phyloP scores from a whole-genome alignment of 1,140 invertebrate species.

The Macrobrachium nipponense region DNA sequence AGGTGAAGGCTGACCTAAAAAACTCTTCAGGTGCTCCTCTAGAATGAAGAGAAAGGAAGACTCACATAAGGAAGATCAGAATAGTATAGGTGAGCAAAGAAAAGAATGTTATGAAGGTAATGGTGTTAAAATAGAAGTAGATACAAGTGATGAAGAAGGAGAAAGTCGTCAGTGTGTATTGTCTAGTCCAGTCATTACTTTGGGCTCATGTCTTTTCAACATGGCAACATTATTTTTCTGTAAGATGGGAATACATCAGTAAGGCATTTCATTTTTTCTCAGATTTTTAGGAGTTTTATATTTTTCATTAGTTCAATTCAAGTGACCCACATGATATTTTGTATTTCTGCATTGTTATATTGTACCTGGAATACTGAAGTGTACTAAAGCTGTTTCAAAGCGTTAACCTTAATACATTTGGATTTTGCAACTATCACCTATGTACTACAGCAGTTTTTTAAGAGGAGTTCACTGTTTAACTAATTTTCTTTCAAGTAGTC shows the following conservation, averaged over 20 bases:
- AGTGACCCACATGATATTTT: no score
- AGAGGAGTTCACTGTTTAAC: no score
- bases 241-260: constrained; percentile 43
- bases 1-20: constrained; percentile 52
- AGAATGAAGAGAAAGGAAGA: constrained; percentile 5
- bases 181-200: constrained; percentile 46
- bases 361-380: no score
- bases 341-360: no score
- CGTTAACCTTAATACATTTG: no score
- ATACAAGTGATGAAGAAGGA: constrained; percentile 46
- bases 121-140: constrained; percentile 11
- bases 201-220: constrained; percentile 46
- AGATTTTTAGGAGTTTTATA: no score
- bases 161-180: constrained; percentile 37
- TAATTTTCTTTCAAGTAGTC: no score
- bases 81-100: not conserved
- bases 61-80: not conserved
- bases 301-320: no score
- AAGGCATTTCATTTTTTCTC: no score
- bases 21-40: constrained; percentile 31
- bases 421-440: no score
- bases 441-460: no score
- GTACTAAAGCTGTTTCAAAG: no score
- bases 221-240: constrained; percentile 43
- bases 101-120: constrained; percentile 4